These are phyloP conservation scores for Clivina fossor DNA, from an alignment of 2,888 invertebrate genomes.

Conservation along the genomic window DNA sequence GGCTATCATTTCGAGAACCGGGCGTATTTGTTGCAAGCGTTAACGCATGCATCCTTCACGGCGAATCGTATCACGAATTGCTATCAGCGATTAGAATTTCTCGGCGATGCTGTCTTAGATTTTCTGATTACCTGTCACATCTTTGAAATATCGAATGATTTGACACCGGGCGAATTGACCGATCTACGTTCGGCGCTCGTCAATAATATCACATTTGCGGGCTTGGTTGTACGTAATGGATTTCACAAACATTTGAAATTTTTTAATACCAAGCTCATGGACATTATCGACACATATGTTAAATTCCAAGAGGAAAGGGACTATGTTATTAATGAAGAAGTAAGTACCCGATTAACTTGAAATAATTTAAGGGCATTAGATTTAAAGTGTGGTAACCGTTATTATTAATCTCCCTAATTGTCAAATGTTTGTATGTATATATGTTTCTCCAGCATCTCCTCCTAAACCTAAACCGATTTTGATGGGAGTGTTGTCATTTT, in stretches of 20 bases:
- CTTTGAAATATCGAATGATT: constrained; percentile 69
- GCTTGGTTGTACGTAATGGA: constrained; percentile 80
- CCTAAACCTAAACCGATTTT: too few species aligned
- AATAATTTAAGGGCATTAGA: too few species aligned
- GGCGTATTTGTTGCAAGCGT: constrained; percentile 81
- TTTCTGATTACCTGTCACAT: constrained; percentile 87
- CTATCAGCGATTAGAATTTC: constrained; percentile 88
- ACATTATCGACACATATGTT: constrained; percentile 64
- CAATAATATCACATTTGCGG: constrained; percentile 94
- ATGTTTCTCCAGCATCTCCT: too few species aligned
- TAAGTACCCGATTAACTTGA: too few species aligned
- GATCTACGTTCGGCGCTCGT: constrained; percentile 94
- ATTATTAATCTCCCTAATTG: too few species aligned
- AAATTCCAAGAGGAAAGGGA: constrained; percentile 63
- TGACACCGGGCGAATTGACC: constrained; percentile 85
- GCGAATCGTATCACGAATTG: constrained; percentile 81
- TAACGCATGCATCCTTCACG: constrained; percentile 90
- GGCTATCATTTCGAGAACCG: constrained; percentile 80
- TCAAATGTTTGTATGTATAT: too few species aligned
- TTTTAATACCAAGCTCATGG: constrained; percentile 56
- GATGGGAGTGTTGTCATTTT: too few species aligned
- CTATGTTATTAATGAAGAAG: constrained; percentile 67
- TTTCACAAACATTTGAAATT: constrained; percentile 74
- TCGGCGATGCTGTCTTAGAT: constrained; percentile 90
- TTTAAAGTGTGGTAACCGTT: too few species aligned